These are phyloP conservation scores for Odontamblyopus rebecca DNA, from an alignment of 2,797 vertebrate genomes.

Conservation along the genomic window DNA sequence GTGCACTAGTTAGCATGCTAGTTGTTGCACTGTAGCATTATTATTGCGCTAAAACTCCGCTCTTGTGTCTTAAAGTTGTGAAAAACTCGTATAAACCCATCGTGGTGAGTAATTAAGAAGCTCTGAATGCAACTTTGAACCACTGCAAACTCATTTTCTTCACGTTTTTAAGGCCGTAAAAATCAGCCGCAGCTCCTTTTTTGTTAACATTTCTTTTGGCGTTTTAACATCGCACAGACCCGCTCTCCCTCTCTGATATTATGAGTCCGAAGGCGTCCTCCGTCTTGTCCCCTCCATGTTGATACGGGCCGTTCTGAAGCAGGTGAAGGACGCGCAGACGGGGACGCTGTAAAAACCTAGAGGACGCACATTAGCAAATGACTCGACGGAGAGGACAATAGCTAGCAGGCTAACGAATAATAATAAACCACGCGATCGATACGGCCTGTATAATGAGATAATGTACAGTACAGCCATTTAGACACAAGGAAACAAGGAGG, in stretches of 20 bases:
- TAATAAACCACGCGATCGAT: background rate
- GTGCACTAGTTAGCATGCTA: too few species aligned
- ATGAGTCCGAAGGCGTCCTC: constrained; percentile 6
- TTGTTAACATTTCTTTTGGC: background rate
- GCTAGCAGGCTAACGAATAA: background rate
- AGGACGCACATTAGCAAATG: constrained; percentile 9
- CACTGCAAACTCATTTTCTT: too few species aligned
- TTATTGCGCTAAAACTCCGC: too few species aligned
- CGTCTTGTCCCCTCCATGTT: constrained; percentile 12
- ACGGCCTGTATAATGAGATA: background rate
- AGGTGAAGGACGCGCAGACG: constrained; percentile 33
- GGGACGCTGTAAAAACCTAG: background rate
- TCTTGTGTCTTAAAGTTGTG: too few species aligned
- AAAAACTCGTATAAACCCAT: too few species aligned
- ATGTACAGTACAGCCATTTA: background rate
- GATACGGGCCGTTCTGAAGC: background rate
- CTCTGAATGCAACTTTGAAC: too few species aligned
- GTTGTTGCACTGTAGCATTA: too few species aligned
- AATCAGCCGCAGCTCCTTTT: too few species aligned
- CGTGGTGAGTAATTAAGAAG: too few species aligned
- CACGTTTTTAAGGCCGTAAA: too few species aligned
- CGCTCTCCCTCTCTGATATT: background rate
- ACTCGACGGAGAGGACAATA: background rate
- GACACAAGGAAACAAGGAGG: background rate
- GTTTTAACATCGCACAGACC: background rate